Base-by-base conservation (phyloP, 2,888 invertebrate genomes). In the Leptinotarsa juncta region DNA sequence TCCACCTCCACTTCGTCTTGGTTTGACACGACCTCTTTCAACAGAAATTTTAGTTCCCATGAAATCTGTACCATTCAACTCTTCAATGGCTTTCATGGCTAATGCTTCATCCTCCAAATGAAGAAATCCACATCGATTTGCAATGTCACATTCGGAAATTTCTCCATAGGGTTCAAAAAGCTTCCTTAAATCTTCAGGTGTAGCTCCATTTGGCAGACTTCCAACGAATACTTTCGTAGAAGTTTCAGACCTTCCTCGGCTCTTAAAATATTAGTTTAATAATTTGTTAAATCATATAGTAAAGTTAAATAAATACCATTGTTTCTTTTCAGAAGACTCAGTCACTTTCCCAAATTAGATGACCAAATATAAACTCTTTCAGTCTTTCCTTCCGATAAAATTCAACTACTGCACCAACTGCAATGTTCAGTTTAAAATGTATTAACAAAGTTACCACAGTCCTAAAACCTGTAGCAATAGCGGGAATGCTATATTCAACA, bases 41-140 rank as follows among this genome's bases (percentile, higher is more conserved):
- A 97, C 97, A 75, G 94, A 94, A 81, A 97, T 95, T 76, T 92
- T 91, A 70, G 93, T 93, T 32, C 96, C 96, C 88, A 95, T 95
- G 87, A 97, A 96, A 67, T 93, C 92, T 1, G 93, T 90, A 82
- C 95, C 95, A 87, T 97, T 94, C 49, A 97, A 88, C 49, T 93
- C 94, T 78, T 93, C 91, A 81, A 96, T 95, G 0, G 97, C 96
- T 72, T 92, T 92, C 65, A 92, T 90, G 3, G 97, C 97, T 87
- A 96, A 93, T 70, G 95, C 94, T 83, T 93, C 92, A 23, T 94
- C 93, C 85, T 95, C 94, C 93, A 96, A 93, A 88, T 97, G 97
- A 68, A 98, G 95, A 89, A 98, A 98, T 14, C 97, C 97, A 88
- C 96, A 98, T 77, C 96, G 93, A 87, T 97, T 97, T 90, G 97